Conservation (phyloP, 1,140 invertebrate genomes). For the Eriocheir sinensis region DNA sequence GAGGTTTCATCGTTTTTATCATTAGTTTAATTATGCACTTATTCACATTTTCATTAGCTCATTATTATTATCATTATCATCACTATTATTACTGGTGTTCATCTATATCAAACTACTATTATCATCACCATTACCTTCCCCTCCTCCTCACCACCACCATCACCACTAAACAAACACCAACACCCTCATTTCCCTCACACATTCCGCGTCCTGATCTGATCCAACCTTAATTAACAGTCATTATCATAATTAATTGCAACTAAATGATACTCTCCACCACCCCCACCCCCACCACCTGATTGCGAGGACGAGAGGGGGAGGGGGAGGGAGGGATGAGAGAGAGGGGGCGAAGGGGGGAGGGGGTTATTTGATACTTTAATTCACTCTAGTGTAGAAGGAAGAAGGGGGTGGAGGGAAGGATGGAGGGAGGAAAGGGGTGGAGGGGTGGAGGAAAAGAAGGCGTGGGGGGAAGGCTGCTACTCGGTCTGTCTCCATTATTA, state of each 20-base stretch:
- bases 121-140: not conserved
- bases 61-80: too few species aligned
- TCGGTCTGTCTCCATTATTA: not conserved
- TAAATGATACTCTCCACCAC: not conserved
- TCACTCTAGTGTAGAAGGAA: not conserved
- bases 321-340: too few species aligned
- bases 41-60: not conserved
- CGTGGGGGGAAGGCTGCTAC: not conserved
- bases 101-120: not conserved
- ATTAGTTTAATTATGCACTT: not conserved
- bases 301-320: too few species aligned
- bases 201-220: not conserved
- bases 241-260: not conserved
- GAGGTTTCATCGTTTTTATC: not conserved
- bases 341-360: too few species aligned
- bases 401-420: not conserved
- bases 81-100: not conserved
- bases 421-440: too few species aligned
- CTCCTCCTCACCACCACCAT: not conserved
- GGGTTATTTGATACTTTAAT: not conserved
- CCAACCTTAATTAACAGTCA: not conserved
- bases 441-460: not conserved
- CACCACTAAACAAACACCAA: not conserved
- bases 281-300: not conserved
- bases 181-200: not conserved